Evolutionary conservation across 2,113 vertebrate genomes (phyloP), one percentile per base, ranked within the genome.

Genomic region (Oenanthe melanoleuca): DNA sequence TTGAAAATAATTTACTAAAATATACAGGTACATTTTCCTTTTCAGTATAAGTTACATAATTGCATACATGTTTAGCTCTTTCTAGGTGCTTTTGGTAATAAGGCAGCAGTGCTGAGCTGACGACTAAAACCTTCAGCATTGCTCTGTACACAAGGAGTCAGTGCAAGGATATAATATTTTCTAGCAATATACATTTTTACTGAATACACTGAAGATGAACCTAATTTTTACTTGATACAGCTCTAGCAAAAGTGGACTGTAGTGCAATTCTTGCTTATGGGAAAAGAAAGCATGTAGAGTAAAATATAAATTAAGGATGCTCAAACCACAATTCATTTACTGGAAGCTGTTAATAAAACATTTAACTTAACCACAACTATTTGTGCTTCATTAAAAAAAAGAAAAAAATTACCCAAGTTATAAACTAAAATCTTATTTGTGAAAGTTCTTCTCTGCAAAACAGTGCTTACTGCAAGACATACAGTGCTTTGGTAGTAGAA

Each of bases 61-160:
- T 98, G 97, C 97, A 97, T 98, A 97, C 92, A 87, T 86, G 92
- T 97, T 97, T 93, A 94, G 85, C 70, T 98, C 86, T 90, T 86
- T 88, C 84, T 90, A 79, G 91, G 90, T 97, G 91, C 82, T 85
- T 94, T 88, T 91, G 83, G 82, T 92, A 94, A 24, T 98, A 98
- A 98, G 97, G 98, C 97, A 97, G 96, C 65, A 97, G 95, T 95
- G 97, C 52, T 38, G 95, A 60, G 60, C 77, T 94, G 38, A 86
- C 2, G 0, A 77, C 77, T 91, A 57, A 47, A 89, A 52, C 50
- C 69, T 81, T 65, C 40, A 86, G 80, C 80, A 22, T 89, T 91
- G 53, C 61, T 94, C 47, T 94, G 63, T 81, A 91, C 40, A 67
- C 42, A 83, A 44, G 25, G 79, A 88, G 28, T 92, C 83, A 88